A percentile compares a stretch with the other conserved stretches of the same genome.
These are phyloP conservation scores for Morpho deidamia DNA, from an alignment of 2,888 invertebrate genomes.

Conservation along the genomic window DNA sequence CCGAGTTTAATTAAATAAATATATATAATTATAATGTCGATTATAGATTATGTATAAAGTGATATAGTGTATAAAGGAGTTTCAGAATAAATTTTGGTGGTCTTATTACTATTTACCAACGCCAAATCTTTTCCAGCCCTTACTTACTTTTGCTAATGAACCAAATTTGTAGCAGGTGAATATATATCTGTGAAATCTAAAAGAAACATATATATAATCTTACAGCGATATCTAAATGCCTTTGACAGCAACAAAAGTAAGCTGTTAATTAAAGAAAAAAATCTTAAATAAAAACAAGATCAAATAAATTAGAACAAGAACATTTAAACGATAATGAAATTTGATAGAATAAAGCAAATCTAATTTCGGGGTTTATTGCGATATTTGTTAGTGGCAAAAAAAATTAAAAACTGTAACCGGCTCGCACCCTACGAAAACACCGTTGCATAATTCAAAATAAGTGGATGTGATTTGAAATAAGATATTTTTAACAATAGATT, in stretches of 20 bases:
- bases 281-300: constrained; percentile 42
- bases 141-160: constrained; percentile 21
- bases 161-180: constrained; percentile 20
- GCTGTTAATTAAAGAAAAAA: constrained; percentile 32
- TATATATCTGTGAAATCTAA: constrained; percentile 11
- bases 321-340: constrained; percentile 42
- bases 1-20: too few species aligned
- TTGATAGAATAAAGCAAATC: constrained; percentile 43
- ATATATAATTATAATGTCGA: too few species aligned
- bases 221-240: constrained; percentile 8
- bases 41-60: too few species aligned
- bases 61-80: too few species aligned
- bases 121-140: background rate
- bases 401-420: background rate
- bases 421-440: constrained; percentile 15
- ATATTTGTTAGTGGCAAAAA: constrained; percentile 31
- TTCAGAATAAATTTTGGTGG: too few species aligned
- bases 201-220: constrained; percentile 10
- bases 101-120: background rate
- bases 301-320: constrained; percentile 38
- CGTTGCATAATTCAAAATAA: constrained; percentile 14
- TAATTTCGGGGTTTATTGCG: constrained; percentile 37
- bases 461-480: too few species aligned
- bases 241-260: constrained; percentile 13
- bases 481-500: too few species aligned